Evolutionary conservation across 2,113 vertebrate genomes (phyloP), one percentile per base, ranked within the genome.

Genomic region (Aleadryas rufinucha): DNA sequence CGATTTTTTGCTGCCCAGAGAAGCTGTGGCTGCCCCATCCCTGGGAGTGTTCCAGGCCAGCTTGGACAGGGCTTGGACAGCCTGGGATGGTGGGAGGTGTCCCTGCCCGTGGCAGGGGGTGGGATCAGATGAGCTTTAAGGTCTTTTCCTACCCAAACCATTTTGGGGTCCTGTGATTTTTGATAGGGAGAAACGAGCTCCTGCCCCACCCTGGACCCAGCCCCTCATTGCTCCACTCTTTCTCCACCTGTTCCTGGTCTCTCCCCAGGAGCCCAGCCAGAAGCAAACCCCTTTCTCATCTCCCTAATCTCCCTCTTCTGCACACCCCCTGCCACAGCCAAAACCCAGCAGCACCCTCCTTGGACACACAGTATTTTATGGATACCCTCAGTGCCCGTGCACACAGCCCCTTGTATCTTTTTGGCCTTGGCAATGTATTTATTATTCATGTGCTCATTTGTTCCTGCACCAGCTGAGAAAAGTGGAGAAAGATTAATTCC

Each of bases 401-500:
- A 31, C 8, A 7, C 65, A 84, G 86, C 54, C 75, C 71, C 78
- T 54, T 10, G 80, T 15, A 70, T n/a, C 80, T 41, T 68, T 93
- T 27, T 69, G 75, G 87, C 84, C 92, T 70, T 6, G 31, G 66
- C 81, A 26, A 95, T 96, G 83, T 56, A 84, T 97, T 97, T 76
- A 94, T 98, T 97, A 97, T 96, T 97, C 97, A 97, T 77, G 33
- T 8, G 16, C 92, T 97, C 33, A 7, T 90, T 95, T 89, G 78
- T 92, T 97, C 94, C 87, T 87, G 65, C 90, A 95, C 92, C 95
- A 97, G 91, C 95, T 47, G 72, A 91, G 89, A 94, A 97, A 97
- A 96, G 90, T 11, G 54, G 82, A 96, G 96, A 77, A 94, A 97
- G 95, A 98, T 95, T 97, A 96, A 98, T 95, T 97, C 96, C 93